phyloP scores from a whole-genome alignment of 2,888 invertebrate species.

The Netelia melanura region DNA sequence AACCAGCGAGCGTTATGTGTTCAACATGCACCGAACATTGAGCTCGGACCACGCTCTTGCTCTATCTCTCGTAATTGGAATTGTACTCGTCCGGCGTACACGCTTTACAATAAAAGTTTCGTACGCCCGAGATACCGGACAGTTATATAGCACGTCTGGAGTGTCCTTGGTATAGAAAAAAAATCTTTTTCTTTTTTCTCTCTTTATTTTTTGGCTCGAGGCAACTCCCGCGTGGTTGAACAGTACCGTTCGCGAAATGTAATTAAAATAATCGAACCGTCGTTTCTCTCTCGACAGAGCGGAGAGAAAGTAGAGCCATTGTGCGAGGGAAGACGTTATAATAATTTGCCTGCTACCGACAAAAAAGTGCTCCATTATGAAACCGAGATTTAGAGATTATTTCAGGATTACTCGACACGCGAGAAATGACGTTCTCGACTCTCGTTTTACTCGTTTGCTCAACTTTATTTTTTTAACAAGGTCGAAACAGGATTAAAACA shows the following conservation, averaged over 20 bases:
- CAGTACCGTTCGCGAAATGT: constrained; percentile 47
- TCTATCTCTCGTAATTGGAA: constrained; percentile 59
- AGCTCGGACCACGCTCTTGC: neutral
- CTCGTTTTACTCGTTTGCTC: neutral
- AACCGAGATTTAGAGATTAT: neutral
- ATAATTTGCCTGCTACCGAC: constrained; percentile 10
- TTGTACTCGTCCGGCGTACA: constrained; percentile 49
- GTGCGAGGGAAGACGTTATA: constrained; percentile 39
- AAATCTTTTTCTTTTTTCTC: constrained; percentile 36
- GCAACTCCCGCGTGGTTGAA: constrained; percentile 14
- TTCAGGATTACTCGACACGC: neutral
- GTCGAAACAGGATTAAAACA: neutral
- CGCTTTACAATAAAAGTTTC: constrained; percentile 54
- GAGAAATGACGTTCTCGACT: neutral
- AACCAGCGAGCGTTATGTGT: constrained; percentile 44
- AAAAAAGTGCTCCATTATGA: neutral
- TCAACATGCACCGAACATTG: constrained; percentile 60
- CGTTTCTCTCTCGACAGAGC: constrained; percentile 12
- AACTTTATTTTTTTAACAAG: neutral
- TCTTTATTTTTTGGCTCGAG: constrained; percentile 29
- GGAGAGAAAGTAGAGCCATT: constrained; percentile 42
- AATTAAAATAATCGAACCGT: constrained; percentile 52
- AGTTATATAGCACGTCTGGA: neutral
- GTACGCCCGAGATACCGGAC: constrained; percentile 13
- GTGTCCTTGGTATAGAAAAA: constrained; percentile 20